Conservation (phyloP, 2,113 vertebrate species). For the Clinocottus analis region DNA sequence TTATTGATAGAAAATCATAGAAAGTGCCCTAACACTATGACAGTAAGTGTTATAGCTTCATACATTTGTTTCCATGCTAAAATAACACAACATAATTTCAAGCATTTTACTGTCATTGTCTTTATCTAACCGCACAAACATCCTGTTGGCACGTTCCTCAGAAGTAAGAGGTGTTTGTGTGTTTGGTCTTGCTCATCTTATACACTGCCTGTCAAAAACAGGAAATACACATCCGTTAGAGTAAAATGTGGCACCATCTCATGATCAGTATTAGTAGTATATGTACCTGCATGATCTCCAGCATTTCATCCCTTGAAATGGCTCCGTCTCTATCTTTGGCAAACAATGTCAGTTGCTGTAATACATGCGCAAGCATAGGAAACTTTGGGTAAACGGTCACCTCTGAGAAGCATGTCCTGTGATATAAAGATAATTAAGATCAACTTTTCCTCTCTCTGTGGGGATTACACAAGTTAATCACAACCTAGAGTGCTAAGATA, state of each 20-base stretch:
- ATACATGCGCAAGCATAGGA: not conserved
- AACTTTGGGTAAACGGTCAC: not conserved
- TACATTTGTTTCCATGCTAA: too few species aligned
- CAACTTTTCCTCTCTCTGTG: constrained; percentile 23
- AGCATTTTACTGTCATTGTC: constrained; percentile 78
- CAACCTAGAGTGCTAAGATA: constrained; percentile 19
- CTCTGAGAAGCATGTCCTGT: constrained; percentile 17
- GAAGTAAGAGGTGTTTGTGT: constrained; percentile 74
- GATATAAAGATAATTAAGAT: constrained; percentile 60
- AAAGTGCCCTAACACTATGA: too few species aligned
- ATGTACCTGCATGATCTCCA: constrained; percentile 80
- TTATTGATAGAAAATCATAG: not conserved
- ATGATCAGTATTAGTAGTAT: not conserved
- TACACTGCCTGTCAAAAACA: constrained; percentile 72
- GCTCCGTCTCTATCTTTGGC: constrained; percentile 78
- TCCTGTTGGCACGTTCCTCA: constrained; percentile 82
- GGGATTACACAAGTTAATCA: constrained; percentile 47
- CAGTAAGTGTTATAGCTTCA: too few species aligned
- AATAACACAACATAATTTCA: not conserved
- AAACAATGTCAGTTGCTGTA: not conserved
- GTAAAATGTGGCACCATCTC: constrained; percentile 16
- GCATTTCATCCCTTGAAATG: constrained; percentile 76
- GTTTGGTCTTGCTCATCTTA: constrained; percentile 79
- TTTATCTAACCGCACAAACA: constrained; percentile 82
- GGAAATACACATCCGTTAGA: not conserved